Percentiles rank a stretch among this genome's conserved stretches.
phyloP scores from a whole-genome alignment of 2,888 invertebrate genomes.

The Acronicta alni region DNA sequence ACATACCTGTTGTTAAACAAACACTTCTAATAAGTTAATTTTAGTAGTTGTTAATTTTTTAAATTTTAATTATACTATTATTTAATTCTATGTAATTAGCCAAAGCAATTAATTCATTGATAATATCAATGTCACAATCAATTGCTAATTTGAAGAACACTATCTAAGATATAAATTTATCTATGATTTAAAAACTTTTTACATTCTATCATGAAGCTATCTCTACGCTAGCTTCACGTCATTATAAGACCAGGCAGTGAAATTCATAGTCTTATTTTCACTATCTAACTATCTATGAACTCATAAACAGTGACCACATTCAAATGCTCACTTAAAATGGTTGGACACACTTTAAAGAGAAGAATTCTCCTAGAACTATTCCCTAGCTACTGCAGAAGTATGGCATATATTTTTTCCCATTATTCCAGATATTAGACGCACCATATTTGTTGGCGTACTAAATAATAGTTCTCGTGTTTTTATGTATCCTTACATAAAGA shows the following conservation, averaged over 20 bases:
- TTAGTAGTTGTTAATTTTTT: neutral
- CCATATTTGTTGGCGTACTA: slow-evolving; percentile 3
- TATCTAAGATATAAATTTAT: neutral
- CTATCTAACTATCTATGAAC: too few species aligned
- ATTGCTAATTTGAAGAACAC: neutral
- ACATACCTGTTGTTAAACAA: slow-evolving; percentile 1
- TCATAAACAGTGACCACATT: too few species aligned
- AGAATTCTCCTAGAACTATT: neutral
- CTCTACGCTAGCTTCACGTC: too few species aligned
- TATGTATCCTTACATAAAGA: slow-evolving; percentile 9
- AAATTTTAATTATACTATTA: neutral
- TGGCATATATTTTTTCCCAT: slow-evolving; percentile 5
- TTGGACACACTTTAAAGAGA: neutral
- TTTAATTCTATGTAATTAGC: slow-evolving; percentile 1
- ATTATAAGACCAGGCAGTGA: too few species aligned
- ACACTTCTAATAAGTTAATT: neutral
- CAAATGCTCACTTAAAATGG: neutral
- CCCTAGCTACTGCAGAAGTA: neutral
- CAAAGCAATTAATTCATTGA: neutral
- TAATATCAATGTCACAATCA: neutral
- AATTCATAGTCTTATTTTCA: too few species aligned
- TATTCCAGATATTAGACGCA: slow-evolving; percentile 27
- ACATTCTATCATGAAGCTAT: too few species aligned
- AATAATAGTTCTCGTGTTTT: neutral
- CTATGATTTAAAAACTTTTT: too few species aligned